Percentiles rank a stretch among this genome's conserved stretches.
Conservation (phyloP, 2,797 vertebrate species). For the Periophthalmus magnuspinnatus region DNA sequence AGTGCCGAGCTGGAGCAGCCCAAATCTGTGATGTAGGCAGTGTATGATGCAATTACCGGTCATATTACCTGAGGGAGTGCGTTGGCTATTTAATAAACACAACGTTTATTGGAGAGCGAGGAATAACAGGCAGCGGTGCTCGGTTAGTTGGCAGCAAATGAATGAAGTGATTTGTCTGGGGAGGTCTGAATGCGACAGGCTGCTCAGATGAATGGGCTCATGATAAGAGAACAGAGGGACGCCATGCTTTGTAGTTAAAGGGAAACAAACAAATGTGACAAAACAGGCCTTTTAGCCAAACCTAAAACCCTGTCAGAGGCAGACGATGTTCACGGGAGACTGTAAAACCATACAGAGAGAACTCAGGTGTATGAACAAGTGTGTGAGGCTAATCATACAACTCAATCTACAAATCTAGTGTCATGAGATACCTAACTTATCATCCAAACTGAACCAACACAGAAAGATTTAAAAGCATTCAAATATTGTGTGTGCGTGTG, state of each 20-base stretch:
- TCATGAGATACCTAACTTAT: not conserved
- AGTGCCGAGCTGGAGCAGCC: slow-evolving; percentile 39
- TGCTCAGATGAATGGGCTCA: slow-evolving; percentile 36
- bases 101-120: slow-evolving; percentile 30
- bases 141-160: slow-evolving; percentile 32
- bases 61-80: slow-evolving; percentile 40
- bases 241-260: slow-evolving; percentile 30
- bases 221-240: slow-evolving; percentile 24
- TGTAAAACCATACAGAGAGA: slow-evolving; percentile 3
- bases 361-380: slow-evolving; percentile 1
- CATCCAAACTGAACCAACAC: not conserved
- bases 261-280: slow-evolving; percentile 31
- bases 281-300: slow-evolving; percentile 19
- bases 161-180: slow-evolving; percentile 47
- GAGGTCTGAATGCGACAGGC: slow-evolving; percentile 32
- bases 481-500: too few species aligned
- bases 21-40: slow-evolving; percentile 27
- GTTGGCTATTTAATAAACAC: slow-evolving; percentile 44
- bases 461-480: too few species aligned
- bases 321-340: not conserved
- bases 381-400: not conserved
- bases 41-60: slow-evolving; percentile 39
- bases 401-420: not conserved
- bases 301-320: slow-evolving; percentile 2
- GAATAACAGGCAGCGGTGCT: slow-evolving; percentile 31